These are phyloP conservation scores for Cryptus armator DNA, from an alignment of 2,888 invertebrate species.

Conservation along the genomic window DNA sequence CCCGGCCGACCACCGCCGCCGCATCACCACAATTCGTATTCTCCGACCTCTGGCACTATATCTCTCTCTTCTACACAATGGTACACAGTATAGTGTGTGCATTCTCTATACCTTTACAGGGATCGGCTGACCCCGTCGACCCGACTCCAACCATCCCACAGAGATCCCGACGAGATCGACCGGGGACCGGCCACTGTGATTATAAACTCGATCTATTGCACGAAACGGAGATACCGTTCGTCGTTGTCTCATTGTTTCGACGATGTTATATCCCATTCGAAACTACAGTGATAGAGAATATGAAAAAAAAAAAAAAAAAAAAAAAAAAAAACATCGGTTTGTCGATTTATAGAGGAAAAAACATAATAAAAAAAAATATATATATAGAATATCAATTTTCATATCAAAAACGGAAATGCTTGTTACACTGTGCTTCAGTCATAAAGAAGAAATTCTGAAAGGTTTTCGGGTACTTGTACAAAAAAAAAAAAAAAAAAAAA, in stretches of 20 bases:
- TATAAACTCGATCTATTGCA: slow-evolving; percentile 59
- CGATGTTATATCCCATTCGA: slow-evolving; percentile 27
- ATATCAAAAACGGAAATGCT: not conserved
- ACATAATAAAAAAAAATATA: not conserved
- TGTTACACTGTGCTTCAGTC: no score
- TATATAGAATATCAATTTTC: not conserved
- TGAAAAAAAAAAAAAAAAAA: not conserved
- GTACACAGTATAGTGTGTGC: slow-evolving; percentile 33
- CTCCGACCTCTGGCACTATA: slow-evolving; percentile 48
- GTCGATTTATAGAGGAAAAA: not conserved
- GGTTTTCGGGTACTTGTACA: not conserved
- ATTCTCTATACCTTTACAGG: slow-evolving; percentile 41
- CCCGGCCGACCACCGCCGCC: slow-evolving; percentile 51
- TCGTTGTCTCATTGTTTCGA: slow-evolving; percentile 49
- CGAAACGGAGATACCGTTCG: slow-evolving; percentile 53
- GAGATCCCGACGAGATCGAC: slow-evolving; percentile 38
- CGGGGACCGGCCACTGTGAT: slow-evolving; percentile 49
- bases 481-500: slow-evolving; percentile 14
- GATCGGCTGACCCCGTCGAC: slow-evolving; percentile 42
- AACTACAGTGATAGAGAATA: not conserved
- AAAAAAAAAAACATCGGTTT: slow-evolving; percentile 1
- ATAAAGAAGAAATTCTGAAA: not conserved
- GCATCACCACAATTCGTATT: slow-evolving; percentile 73
- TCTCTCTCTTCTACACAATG: slow-evolving; percentile 22
- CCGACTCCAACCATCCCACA: slow-evolving; percentile 48